Base-by-base conservation (phyloP, 2,797 vertebrate genomes). In the Megalops cyprinoides region DNA sequence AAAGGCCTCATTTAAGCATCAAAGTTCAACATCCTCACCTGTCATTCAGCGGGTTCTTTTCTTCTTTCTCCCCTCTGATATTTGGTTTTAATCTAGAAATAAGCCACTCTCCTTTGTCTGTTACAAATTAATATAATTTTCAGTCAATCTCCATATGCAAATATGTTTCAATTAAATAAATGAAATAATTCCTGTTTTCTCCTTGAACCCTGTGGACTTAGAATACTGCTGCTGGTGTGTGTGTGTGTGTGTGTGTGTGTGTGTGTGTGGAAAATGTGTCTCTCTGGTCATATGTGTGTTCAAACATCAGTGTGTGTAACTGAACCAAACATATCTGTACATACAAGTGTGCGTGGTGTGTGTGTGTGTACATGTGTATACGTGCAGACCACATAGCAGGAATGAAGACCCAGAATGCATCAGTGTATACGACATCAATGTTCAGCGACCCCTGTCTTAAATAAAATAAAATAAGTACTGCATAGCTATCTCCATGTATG, bases 121-220 rank as follows among this genome's bases (percentile, higher is more conserved):
- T 88, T 89, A 91, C 91, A 94, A 93, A 94, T 93, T 90, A 93
- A 94, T 93, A 92, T 88, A 56, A 92, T 92, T 94, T 93, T 93
- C 89, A 91, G 88, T 93, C 87, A 89, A 95, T 94, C 91, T 94
- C 91, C 92, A 94, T 94, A 95, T 93, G 93, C 93, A 95, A 94
- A 95, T 94, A 94, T 88, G 86, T 90, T 93, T 94, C 94, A 93
- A 94, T 95, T 92, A 94, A 93, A 90, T 90, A 91, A 94, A 94
- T 93, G 85, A 92, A 93, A 93, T 84, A 76, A 82, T 86, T 85
- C 85, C 79, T 79, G 83, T 89, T 87, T 88, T 81, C 87, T 88
- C 89, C 83, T 86, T 79, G 80, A 82, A 53, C 90, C 91, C 92
- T 90, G 76, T 84, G 90, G 93, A 93, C 89, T 91, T 89, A 88